phyloP scores from a whole-genome alignment of 2,797 vertebrate genomes.

The Chaetophractus vellerosus region DNA sequence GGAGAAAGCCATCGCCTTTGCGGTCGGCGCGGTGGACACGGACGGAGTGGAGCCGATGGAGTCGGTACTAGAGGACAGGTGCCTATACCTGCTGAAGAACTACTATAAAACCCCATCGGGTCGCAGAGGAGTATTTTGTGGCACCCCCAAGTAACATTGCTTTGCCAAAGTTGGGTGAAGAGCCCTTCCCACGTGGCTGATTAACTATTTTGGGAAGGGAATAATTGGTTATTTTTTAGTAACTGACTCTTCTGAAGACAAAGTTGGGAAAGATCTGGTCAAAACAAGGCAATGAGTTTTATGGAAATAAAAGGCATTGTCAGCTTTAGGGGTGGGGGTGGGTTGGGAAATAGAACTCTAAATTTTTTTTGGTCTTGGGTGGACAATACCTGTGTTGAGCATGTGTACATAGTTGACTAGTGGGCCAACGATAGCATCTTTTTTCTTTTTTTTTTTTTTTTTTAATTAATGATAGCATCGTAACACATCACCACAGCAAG shows the following conservation, averaged over 20 bases:
- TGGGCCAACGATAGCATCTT: neutral
- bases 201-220: constrained; percentile 26
- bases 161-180: constrained; percentile 91
- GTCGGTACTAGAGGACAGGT: no score
- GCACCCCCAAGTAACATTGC: constrained; percentile 95
- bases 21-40: no score
- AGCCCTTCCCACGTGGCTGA: constrained; percentile 69
- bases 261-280: constrained; percentile 17
- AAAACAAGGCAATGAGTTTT: constrained; percentile 52
- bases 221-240: neutral
- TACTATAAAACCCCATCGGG: no score
- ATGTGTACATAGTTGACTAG: neutral
- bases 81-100: no score
- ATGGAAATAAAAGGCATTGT: neutral
- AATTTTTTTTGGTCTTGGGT: neutral
- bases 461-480: neutral
- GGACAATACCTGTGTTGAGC: neutral
- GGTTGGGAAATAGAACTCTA: no score
- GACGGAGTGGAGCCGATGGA: no score
- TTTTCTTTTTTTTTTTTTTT: no score
- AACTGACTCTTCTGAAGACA: constrained; percentile 52
- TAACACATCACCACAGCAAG: neutral
- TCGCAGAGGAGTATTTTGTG: no score
- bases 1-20: no score
- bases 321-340: no score